Conservation (phyloP, 2,113 vertebrate genomes). For the Chiloscyllium plagiosum region DNA sequence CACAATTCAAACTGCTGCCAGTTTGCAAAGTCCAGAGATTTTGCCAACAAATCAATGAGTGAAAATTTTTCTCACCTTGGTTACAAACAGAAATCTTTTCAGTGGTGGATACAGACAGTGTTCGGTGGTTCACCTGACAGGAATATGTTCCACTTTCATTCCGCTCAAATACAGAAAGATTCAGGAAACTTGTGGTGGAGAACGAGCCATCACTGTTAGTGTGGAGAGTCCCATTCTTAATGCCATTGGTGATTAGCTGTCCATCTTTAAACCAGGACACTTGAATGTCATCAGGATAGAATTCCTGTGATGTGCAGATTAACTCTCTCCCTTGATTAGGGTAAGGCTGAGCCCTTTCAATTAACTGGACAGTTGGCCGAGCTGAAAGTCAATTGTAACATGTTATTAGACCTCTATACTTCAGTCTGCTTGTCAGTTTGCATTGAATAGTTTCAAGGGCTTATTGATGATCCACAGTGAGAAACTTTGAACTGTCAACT, state of each 20-base stretch:
- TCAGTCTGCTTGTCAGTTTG: not conserved
- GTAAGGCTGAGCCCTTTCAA: not conserved
- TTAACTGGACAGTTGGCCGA: conserved; percentile 6
- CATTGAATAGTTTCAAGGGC: not conserved
- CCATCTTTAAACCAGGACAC: conserved; percentile 15
- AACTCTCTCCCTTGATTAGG: not conserved
- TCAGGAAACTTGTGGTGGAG: conserved; percentile 11
- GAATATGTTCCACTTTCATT: not conserved
- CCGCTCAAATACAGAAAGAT: conserved; percentile 4
- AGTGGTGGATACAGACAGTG: conserved; percentile 3
- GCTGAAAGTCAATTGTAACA: not conserved
- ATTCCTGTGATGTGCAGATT: conserved; percentile 15
- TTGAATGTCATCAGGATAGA: conserved; percentile 29
- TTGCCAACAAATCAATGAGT: not conserved
- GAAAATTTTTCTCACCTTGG: not conserved
- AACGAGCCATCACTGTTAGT: not conserved
- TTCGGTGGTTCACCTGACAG: conserved; percentile 35
- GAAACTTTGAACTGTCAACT: not conserved
- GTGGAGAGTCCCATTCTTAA: not conserved
- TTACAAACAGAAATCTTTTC: not conserved
- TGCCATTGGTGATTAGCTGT: not conserved
- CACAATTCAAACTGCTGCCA: not conserved
- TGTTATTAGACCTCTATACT: not conserved
- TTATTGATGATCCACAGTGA: not conserved
- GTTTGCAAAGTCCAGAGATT: not conserved